Base-by-base conservation (phyloP, 1,140 invertebrate species). In the Sycophaga agraensis region DNA sequence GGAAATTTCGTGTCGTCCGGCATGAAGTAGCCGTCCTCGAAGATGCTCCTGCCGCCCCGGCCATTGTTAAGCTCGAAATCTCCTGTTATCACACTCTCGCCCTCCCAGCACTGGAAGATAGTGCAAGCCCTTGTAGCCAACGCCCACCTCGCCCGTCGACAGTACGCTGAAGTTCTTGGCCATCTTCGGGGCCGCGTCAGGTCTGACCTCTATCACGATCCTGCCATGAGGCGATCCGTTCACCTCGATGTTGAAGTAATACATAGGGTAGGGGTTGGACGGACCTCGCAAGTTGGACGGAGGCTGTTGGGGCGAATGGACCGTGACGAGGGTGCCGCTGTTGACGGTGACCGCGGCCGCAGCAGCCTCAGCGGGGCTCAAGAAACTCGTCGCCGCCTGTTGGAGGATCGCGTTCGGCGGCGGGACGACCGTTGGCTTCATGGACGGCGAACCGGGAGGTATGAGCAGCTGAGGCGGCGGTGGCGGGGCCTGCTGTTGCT, bases 101-200 rank as follows among this genome's bases (percentile, higher is more conserved):
- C 88, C 67, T 88, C 88, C 90, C 90, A 92, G 68, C 90, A 91
- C 69, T 92, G 90, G 72, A 92, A 92, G 60, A 92, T 87, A 50
- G 85, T 81, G 74, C 90, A 92, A n/a, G 12, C 90, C 89, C 62
- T 89, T 89, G 70, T 91, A 92, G 24, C 90, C 88, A 55, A 89
- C 84, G 11, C 91, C 91, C 19, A 87, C 83, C 67, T 93, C 91
- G 2, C 92, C 91, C 0, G 89, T 91, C 11, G 90, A 86, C 3
- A 97, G 79, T 1, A 88, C 83, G 60, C 87, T 85, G 77, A 96
- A 97, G 77, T 97, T 97, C 73, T 92, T 91, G 21, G 91, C 89
- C 85, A 96, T 97, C 71, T 89, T 92, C 4, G 94, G 94, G 3
- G 92, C 92, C 5, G 88, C 86, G 76, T 96, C 91, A 7, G 87